Evolutionary conservation across 2,797 vertebrate genomes (phyloP), one percentile per base, ranked within the genome.

Genomic region (Cuculus canorus): DNA sequence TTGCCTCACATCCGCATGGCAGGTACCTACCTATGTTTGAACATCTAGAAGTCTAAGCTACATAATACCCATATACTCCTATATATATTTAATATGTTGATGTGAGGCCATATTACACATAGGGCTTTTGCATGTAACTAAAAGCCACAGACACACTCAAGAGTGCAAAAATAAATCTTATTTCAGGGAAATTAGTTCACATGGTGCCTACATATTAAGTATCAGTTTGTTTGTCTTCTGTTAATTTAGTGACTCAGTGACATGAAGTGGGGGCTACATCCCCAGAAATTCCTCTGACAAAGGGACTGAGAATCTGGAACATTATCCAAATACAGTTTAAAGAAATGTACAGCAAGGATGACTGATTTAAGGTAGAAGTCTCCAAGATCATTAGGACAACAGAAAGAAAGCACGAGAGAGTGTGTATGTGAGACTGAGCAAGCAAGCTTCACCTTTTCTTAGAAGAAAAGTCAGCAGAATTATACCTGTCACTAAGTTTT

Each of bases 91-190:
- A 45, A 45, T 17, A 33, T 5, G 15, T 41, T 54, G 15, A 45
- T 28, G 37, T 1, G 22, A 68, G 25, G 25, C 23, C 13, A 64
- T 1, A 1, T 54, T 41, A 37, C 0, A 0, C 15, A 23, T 17
- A 52, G 18, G 25, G 39, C 22, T 82, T 86, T 47, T 60, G n/a
- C 35, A n/a, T 19, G 32, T 68, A 60, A 32, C 56, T 43, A 35
- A 60, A 16, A 37, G 35, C 27, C 68, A 32, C 48, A 39, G 35
- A 48, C 19, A 53, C 28, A 53, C 27, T 53, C 11, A 52, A 28
- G 18, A 53, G 27, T 35, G 30, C 45, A 83, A 86, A 90, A 64
- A 64, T 41, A 11, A 27, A 91, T 28, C 6, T 14, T 13, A 23
- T 4, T 70, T 57, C 35, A 37, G 7, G 53, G 37, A 93, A 83